phyloP scores from a whole-genome alignment of 1,140 invertebrate genomes.

The Vollenhovia emeryi region DNA sequence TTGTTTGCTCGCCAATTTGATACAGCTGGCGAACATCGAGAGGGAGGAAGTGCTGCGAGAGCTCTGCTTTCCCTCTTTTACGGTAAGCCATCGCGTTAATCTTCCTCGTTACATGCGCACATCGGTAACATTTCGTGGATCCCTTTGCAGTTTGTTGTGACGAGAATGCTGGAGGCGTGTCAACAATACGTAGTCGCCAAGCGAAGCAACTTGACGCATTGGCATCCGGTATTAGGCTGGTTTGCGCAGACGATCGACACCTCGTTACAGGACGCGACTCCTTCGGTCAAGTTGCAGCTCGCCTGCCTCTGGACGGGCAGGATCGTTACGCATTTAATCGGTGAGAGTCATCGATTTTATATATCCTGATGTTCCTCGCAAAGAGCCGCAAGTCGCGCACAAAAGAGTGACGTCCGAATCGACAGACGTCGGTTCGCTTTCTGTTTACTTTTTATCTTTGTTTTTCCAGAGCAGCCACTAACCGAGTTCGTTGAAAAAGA shows the following conservation, averaged over 20 bases:
- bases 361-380: background rate
- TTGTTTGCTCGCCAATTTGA: constrained; percentile 92
- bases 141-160: constrained; percentile 90
- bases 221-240: constrained; percentile 99
- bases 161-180: constrained; percentile 92
- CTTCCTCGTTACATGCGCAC: background rate
- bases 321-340: constrained; percentile 86
- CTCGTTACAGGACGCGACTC: constrained; percentile 93
- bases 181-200: constrained; percentile 94
- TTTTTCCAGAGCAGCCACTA: constrained; percentile 82
- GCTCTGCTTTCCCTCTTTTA: constrained; percentile 90
- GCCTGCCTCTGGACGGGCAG: constrained; percentile 93
- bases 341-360: constrained; percentile 63
- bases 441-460: constrained; percentile 35
- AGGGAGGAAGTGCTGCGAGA: constrained; percentile 87
- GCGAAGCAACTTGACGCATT: constrained; percentile 96
- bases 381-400: background rate
- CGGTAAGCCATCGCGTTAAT: constrained; percentile 84
- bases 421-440: background rate
- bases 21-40: constrained; percentile 92
- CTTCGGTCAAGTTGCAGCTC: constrained; percentile 92
- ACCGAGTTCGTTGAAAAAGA: constrained; percentile 85
- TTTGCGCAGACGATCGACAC: constrained; percentile 94
- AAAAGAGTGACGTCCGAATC: background rate
- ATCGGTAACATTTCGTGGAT: constrained; percentile 9